A percentile compares a stretch with the other conserved stretches of the same genome.
Evolutionary conservation across 23 tunicate genomes (phyloP).

Genomic region (Trididemnum clinides): DNA sequence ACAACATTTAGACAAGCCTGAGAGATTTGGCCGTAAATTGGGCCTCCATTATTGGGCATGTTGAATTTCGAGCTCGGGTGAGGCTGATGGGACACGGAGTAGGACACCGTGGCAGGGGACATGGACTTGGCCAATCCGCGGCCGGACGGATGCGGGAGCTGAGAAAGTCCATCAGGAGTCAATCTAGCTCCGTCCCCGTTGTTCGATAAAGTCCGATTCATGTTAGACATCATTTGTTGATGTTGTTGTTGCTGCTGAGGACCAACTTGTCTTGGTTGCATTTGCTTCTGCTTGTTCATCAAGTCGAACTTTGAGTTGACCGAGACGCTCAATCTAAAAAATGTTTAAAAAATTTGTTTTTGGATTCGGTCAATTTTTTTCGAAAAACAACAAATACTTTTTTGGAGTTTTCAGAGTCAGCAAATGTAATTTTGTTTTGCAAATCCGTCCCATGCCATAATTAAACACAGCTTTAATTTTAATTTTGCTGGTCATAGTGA

Average conservation of each 20-base stretch:
- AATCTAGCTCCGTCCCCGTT: background rate
- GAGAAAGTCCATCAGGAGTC: conserved; percentile 21
- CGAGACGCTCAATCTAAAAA: conserved; percentile 53
- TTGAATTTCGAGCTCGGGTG: conserved; percentile 29
- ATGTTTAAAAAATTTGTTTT: background rate
- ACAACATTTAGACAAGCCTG: background rate
- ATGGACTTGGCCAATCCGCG: conserved; percentile 30
- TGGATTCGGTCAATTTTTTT: background rate
- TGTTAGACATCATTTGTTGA: background rate
- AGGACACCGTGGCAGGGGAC: conserved; percentile 54
- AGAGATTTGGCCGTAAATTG: background rate
- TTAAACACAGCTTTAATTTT: no score
- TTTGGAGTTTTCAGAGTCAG: background rate
- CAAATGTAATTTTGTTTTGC: no score
- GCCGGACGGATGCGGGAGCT: conserved; percentile 24
- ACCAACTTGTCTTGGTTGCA: conserved; percentile 20
- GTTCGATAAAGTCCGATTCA: background rate
- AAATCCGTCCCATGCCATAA: no score
- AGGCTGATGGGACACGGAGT: conserved; percentile 70
- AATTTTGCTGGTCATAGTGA: no score
- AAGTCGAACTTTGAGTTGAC: conserved; percentile 54
- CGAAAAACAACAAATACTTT: background rate
- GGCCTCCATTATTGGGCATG: conserved; percentile 5
- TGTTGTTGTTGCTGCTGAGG: conserved; percentile 46
- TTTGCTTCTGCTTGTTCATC: conserved; percentile 11